Percentiles rank a stretch among this genome's conserved stretches.
Evolutionary conservation across 2,797 vertebrate species (phyloP).

Genomic region (Mus caroli): DNA sequence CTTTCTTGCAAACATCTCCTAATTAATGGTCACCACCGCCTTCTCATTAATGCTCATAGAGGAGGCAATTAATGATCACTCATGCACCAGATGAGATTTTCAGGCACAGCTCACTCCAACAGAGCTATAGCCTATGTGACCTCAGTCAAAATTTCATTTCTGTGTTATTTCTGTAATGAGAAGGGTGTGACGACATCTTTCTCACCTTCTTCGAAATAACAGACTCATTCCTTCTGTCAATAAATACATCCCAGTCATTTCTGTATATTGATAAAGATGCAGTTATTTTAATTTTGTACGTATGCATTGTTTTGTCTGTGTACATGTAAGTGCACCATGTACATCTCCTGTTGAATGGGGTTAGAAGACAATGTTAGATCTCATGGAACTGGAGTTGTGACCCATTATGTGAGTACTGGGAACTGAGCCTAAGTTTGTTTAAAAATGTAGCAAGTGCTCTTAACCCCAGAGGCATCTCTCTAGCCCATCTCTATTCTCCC

Average conservation of each 20-base stretch:
- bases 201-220: constrained; percentile 18
- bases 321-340: neutral
- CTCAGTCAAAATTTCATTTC: constrained; percentile 69
- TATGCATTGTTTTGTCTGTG: neutral
- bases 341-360: neutral
- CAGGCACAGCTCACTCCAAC: constrained; percentile 49
- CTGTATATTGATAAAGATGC: neutral
- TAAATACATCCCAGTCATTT: constrained; percentile 38
- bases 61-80: constrained; percentile 82
- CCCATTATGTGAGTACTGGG: neutral
- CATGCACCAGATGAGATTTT: constrained; percentile 77
- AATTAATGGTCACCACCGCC: constrained; percentile 77
- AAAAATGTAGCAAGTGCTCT: neutral
- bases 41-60: constrained; percentile 78
- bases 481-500: neutral
- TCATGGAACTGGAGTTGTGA: neutral
- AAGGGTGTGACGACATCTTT: neutral
- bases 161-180: constrained; percentile 37
- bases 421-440: neutral
- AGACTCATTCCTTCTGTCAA: neutral
- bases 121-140: constrained; percentile 53
- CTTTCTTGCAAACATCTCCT: constrained; percentile 76
- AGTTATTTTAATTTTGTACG: neutral
- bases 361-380: neutral
- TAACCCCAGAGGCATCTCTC: neutral